phyloP scores from a whole-genome alignment of 2,113 vertebrate species.

The Paradoxurus hermaphroditus region DNA sequence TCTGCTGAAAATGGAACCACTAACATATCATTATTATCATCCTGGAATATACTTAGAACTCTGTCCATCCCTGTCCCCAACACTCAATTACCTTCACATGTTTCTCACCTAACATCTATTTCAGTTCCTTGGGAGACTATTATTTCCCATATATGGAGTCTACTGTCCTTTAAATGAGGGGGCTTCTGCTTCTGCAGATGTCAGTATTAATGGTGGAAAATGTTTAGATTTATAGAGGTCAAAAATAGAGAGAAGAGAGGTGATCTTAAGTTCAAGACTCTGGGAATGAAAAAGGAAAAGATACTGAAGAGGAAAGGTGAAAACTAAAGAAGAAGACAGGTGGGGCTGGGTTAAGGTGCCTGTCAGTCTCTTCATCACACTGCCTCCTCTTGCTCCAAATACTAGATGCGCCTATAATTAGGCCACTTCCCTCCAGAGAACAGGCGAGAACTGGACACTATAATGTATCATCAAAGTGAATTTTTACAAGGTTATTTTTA shows the following conservation, averaged over 20 bases:
- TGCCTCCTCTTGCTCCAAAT: constrained; percentile 55
- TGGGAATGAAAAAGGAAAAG: not conserved
- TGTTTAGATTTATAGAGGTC: not conserved
- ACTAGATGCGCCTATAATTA: constrained; percentile 48
- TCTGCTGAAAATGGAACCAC: not conserved
- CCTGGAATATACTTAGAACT: not conserved
- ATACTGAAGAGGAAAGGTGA: not conserved
- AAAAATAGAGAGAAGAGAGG: not conserved
- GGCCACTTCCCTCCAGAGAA: constrained; percentile 45
- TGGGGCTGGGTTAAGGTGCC: not conserved
- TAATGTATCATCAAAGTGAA: not conserved
- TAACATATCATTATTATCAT: not conserved
- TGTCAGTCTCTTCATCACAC: not conserved
- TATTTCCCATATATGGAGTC: not conserved
- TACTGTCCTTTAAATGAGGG: not conserved
- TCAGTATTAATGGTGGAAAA: not conserved
- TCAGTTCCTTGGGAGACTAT: not conserved
- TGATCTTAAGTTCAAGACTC: not conserved
- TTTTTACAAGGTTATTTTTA: constrained; percentile 18
- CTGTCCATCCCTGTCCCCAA: not conserved
- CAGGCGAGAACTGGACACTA: not conserved
- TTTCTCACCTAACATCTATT: not conserved
- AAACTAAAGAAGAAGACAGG: not conserved
- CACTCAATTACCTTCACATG: not conserved
- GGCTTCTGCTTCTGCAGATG: not conserved